phyloP scores from a whole-genome alignment of 2,113 vertebrate species.

The Alectura lathami region DNA sequence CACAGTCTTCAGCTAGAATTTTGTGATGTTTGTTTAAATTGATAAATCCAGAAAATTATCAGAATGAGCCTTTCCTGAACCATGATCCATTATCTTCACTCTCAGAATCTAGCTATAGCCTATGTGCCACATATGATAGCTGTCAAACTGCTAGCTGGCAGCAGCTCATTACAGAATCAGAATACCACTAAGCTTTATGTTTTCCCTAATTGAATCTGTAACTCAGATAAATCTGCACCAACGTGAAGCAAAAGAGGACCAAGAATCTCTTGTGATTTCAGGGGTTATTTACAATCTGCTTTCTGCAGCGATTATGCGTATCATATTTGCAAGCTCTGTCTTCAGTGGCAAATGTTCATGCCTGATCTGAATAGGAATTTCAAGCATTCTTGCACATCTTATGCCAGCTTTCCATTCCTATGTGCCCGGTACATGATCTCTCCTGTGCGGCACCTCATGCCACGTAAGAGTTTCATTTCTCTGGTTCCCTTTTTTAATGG shows the following conservation, averaged over 20 bases:
- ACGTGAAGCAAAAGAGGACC: background rate
- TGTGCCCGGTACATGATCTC: background rate
- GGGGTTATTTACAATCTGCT: background rate
- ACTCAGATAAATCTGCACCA: background rate
- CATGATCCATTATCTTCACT: background rate
- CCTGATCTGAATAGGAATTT: background rate
- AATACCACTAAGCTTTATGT: background rate
- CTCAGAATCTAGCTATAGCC: background rate
- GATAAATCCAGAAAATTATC: background rate
- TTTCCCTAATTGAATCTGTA: background rate
- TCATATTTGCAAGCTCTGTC: background rate
- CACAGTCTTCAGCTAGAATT: background rate
- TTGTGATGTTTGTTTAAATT: background rate
- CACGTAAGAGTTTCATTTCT: background rate
- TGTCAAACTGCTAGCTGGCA: background rate
- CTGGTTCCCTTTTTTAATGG: slow-evolving; percentile 4
- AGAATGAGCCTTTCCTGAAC: background rate
- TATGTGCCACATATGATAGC: background rate
- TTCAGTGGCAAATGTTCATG: background rate
- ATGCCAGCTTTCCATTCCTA: background rate
- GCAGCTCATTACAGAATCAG: background rate
- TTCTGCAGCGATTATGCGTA: background rate
- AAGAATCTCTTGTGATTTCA: background rate
- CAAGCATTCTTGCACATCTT: background rate
- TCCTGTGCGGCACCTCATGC: background rate